Base-by-base conservation (phyloP, 2,888 invertebrate species). In the Pterostichus niger region DNA sequence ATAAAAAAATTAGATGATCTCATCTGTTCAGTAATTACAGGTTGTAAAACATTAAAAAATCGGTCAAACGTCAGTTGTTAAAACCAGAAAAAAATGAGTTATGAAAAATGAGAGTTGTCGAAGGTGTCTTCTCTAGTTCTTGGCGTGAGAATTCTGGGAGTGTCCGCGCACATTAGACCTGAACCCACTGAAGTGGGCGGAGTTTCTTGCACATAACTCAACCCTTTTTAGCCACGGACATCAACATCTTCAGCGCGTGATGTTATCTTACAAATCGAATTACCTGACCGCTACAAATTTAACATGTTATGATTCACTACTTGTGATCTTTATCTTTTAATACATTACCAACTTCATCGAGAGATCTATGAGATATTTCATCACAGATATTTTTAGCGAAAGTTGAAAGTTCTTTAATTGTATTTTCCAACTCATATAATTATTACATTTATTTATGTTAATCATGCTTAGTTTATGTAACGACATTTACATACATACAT, bases 131-230 rank as follows among this genome's bases (percentile, higher is more conserved):
- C 46, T 73, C 44, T 73, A 44, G 73, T 64, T 11, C 10, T 49
- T 64, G 11, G 64, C 82, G 82, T 75, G 82, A 82, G 82, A 82
- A 82, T 46, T 82, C 82, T 71, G 82, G 82, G 82, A 75, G 82
- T 82, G 82, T 82, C 82, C 49, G 64, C 24, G 59, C 82, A 75
- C 75, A 82, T 82, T 82, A 82, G 82, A 75, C 59, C 44, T 59
- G 49, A 61, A 75, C 56, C 56, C 75, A 82, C 75, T 9, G 59
- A 73, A 46, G 61, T 82, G 46, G 82, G 82, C 73, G 82, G 75
- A 33, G 46, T 46, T 33, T 33, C 59, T 13, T 24, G 71, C 46
- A 82, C 82, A 82, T 82, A 82, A 82, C 82, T 82, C 82, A 82
- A 82, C 59, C 75, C 75, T 75, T 73, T 56, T 73, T 82, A 75